Base-by-base conservation (phyloP, 92 coral and sea anemone genomes). In the Galaxea fascicularis region DNA sequence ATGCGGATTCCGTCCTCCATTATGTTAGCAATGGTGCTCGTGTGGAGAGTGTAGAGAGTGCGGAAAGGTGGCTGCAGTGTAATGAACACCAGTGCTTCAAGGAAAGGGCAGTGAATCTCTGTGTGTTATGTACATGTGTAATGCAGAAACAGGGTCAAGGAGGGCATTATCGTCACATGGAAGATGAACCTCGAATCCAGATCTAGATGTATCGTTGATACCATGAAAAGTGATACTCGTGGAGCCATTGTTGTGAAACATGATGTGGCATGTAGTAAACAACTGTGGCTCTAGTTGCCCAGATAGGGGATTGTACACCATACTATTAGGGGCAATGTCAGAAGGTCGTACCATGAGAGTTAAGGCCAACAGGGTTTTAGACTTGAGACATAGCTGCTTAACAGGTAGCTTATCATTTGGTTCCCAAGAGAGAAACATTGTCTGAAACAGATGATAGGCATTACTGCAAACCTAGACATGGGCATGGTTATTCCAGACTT, bases 161-260 rank as follows among this genome's bases (percentile, higher is more conserved):
- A 63, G 62, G 31, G 24, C 35, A 39, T 49, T 58, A n/a, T 54
- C 63, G 24, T 62, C 35, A 21, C 67, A 8, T 9, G 67, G 67
- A 62, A 24, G 67, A 62, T 62, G 46, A 28, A 65, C 75, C 0
- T 27, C 63, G 24, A 80, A 80, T 10, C 75, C 77, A 9, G 58
- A 39, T 44, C 56, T 14, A 17, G 69, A 41, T 7, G 45, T 53
- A 67, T 80, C 64, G 46, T 80, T 45, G 56, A 80, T 80, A 52
- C 64, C 77, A 80, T 63, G 71, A 80, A 80, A 80, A n/a, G 85
- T 66, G 60, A 80, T 67, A 65, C 45, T 29, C 71, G 46, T 21
- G 71, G 71, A 65, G 71, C 46, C 71, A 65, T 65, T 16, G 78
- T 75, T 22, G 3, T 24, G 63, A 52, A 75, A 52, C 63, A 7